Evolutionary conservation across 1,140 invertebrate genomes (phyloP).

Genomic region (Manduca sexta): DNA sequence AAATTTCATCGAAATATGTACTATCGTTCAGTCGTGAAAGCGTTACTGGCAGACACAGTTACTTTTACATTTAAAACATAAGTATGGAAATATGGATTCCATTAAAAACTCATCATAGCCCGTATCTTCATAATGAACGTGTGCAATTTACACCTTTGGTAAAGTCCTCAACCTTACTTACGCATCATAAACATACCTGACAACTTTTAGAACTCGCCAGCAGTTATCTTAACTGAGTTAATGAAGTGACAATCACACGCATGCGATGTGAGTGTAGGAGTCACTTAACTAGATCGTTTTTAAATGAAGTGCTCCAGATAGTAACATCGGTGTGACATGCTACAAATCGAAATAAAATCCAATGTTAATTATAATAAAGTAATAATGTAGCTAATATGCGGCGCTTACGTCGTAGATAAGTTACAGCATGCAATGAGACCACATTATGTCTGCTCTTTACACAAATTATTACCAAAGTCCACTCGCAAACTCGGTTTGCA

Average conservation of each 20-base stretch:
- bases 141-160: no score
- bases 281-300: constrained; percentile 21
- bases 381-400: constrained; percentile 15
- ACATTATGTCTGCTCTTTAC: constrained; percentile 19
- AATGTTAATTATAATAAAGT: constrained; percentile 10
- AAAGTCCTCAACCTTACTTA: no score
- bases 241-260: constrained; percentile 38
- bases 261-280: constrained; percentile 20
- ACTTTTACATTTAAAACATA: no score
- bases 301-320: constrained; percentile 22
- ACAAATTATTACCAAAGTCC: constrained; percentile 31
- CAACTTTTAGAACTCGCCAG: constrained; percentile 9
- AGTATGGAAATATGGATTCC: no score
- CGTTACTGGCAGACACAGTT: no score
- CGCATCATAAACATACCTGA: neutral
- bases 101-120: no score
- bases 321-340: constrained; percentile 1
- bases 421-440: constrained; percentile 21
- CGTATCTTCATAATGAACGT: no score
- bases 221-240: constrained; percentile 36
- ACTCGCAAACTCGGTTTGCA: constrained; percentile 25
- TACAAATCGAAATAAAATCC: constrained; percentile 8
- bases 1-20: no score
- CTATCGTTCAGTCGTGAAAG: no score
- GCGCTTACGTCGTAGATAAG: neutral